phyloP scores from a whole-genome alignment of 2,888 invertebrate species.

The Eupeodes luniger region DNA sequence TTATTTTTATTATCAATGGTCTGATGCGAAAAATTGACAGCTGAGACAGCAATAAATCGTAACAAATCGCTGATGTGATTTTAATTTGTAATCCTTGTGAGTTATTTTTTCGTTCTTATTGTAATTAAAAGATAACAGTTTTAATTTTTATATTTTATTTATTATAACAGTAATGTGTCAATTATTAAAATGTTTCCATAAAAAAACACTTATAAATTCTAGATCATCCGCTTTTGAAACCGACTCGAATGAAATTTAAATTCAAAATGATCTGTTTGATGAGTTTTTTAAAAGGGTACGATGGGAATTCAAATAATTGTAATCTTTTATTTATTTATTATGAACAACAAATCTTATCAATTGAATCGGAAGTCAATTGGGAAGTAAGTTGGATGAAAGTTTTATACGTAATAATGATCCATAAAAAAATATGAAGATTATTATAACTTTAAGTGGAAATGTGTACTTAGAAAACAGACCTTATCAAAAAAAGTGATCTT shows the following conservation, averaged over 20 bases:
- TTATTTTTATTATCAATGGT: conserved; percentile 23
- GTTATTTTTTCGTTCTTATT: neutral
- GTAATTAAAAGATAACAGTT: neutral
- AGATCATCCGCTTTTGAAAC: conserved; percentile 10
- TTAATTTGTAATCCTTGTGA: conserved; percentile 50
- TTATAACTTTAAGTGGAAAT: neutral
- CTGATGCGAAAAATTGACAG: conserved; percentile 28
- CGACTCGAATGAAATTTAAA: conserved; percentile 5
- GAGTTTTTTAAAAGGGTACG: neutral
- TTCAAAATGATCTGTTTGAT: conserved; percentile 12
- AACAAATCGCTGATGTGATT: conserved; percentile 53
- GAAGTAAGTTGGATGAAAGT: conserved; percentile 4
- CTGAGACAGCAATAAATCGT: conserved; percentile 13
- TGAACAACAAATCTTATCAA: conserved; percentile 30
- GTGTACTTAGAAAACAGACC: too few species aligned
- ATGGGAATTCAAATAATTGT: neutral
- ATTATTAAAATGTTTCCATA: neutral
- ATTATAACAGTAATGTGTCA: neutral
- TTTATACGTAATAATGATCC: neutral
- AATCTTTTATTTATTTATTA: neutral
- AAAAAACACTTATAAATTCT: neutral
- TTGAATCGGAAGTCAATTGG: conserved; percentile 25
- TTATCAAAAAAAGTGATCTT: too few species aligned
- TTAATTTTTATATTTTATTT: neutral
- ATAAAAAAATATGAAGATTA: neutral